Conservation (phyloP, 2,888 invertebrate genomes). For the Oscheius onirici region DNA sequence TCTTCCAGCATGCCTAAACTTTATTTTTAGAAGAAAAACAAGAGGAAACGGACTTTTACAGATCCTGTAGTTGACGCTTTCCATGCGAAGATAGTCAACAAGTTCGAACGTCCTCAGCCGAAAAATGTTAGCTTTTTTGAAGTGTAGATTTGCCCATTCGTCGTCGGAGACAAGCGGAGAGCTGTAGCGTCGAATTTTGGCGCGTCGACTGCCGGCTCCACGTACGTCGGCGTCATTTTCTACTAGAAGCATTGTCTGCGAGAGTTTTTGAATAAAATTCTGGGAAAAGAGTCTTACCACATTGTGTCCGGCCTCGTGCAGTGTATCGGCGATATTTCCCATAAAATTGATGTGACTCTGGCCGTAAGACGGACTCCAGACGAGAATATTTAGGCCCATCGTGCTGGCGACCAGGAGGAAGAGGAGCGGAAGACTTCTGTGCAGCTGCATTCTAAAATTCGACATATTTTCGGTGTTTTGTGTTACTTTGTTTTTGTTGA, state of each 20-base stretch:
- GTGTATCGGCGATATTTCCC: slow-evolving; percentile 21
- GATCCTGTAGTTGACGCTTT: slow-evolving; percentile 38
- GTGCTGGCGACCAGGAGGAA: background rate
- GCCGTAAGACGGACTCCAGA: slow-evolving; percentile 7
- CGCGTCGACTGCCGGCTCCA: slow-evolving; percentile 20
- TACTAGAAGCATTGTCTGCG: slow-evolving; percentile 38
- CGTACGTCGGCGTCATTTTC: slow-evolving; percentile 42
- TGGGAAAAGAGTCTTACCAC: background rate
- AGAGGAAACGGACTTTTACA: slow-evolving; percentile 26
- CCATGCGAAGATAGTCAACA: slow-evolving; percentile 37
- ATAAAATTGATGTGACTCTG: slow-evolving; percentile 21
- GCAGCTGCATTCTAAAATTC: too few relatives aligned
- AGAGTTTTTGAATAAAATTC: slow-evolving; percentile 1
- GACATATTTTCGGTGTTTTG: too few relatives aligned
- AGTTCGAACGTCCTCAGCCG: slow-evolving; percentile 34
- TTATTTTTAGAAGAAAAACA: background rate
- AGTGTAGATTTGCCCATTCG: slow-evolving; percentile 34
- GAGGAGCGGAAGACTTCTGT: background rate
- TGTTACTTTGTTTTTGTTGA: too few relatives aligned
- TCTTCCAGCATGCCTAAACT: slow-evolving; percentile 36
- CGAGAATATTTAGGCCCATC: background rate
- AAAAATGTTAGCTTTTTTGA: slow-evolving; percentile 39
- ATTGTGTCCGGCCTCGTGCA: slow-evolving; percentile 3
- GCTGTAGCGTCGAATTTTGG: slow-evolving; percentile 21
- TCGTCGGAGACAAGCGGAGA: slow-evolving; percentile 18